Percentiles rank a stretch among this genome's conserved stretches.
Conservation (phyloP, 2,113 vertebrate species). For the Cathartes aura region DNA sequence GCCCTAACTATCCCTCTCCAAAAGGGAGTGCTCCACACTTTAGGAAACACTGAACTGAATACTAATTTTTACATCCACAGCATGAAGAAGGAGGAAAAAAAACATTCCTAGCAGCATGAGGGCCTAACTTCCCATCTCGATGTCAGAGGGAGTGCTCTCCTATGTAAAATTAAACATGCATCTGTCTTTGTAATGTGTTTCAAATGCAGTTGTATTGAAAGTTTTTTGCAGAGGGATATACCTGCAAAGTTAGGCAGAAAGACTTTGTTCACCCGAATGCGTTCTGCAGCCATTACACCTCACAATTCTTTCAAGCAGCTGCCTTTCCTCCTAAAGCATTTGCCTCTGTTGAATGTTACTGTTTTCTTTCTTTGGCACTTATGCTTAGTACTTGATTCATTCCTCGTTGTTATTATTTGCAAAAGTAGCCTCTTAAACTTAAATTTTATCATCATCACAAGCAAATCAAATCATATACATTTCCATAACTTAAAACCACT, state of each 20-base stretch:
- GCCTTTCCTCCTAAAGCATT: neutral
- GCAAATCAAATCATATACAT: neutral
- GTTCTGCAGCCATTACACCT: neutral
- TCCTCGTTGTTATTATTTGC: neutral
- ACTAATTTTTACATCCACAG: neutral
- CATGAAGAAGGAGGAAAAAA: neutral
- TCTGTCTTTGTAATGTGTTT: neutral
- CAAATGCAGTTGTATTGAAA: neutral
- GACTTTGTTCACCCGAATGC: accelerated
- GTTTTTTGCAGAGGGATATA: neutral
- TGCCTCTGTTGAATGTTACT: neutral
- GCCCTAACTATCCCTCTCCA: neutral
- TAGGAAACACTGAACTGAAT: neutral
- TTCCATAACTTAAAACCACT: neutral
- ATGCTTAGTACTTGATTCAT: neutral
- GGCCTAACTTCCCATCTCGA: neutral
- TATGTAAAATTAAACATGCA: neutral
- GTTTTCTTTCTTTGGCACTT: slow-evolving; percentile 10
- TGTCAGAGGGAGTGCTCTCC: neutral
- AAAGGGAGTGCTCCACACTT: neutral
- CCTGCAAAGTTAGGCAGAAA: neutral
- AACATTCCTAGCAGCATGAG: neutral
- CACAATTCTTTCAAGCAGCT: neutral
- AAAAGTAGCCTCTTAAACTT: neutral
- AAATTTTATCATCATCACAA: neutral